A percentile compares a stretch with the other conserved stretches of the same genome.
phyloP scores from a whole-genome alignment of 1,140 invertebrate genomes.

The Drosophila elegans region DNA sequence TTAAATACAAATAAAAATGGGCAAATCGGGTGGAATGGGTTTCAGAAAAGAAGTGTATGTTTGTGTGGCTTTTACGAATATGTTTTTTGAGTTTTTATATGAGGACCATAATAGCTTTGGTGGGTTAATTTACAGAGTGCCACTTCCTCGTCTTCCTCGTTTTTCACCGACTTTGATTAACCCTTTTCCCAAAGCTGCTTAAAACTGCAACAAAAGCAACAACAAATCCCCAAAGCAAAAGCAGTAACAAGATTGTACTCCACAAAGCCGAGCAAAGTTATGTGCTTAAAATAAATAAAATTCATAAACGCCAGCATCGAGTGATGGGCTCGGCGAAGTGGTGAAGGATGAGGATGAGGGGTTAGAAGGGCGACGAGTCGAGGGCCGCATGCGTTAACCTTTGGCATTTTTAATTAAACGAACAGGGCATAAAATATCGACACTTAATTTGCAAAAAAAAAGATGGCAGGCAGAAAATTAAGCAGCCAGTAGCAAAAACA shows the following conservation, averaged over 20 bases:
- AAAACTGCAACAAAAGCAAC: constrained; percentile 65
- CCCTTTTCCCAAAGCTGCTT: constrained; percentile 71
- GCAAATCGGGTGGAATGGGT: not conserved
- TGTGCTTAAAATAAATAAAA: constrained; percentile 76
- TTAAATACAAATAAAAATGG: constrained; percentile 21
- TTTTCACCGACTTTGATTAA: constrained; percentile 62
- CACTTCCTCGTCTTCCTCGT: constrained; percentile 5
- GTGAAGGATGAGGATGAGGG: not conserved
- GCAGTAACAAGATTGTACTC: constrained; percentile 48
- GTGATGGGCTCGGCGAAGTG: constrained; percentile 25
- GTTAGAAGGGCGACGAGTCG: constrained; percentile 36
- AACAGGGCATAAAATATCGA: constrained; percentile 81
- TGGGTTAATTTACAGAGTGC: constrained; percentile 45
- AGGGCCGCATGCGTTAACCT: constrained; percentile 72
- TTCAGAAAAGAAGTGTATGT: not conserved
- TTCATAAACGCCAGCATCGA: constrained; percentile 64
- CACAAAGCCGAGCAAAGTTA: constrained; percentile 58
- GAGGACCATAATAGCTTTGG: constrained; percentile 14
- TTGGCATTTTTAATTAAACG: constrained; percentile 83
- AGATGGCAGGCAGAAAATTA: constrained; percentile 74
- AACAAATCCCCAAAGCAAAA: constrained; percentile 50
- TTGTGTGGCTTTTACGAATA: constrained; percentile 23
- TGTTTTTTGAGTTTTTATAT: constrained; percentile 3
- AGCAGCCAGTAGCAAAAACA: constrained; percentile 59
- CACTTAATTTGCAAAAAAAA: constrained; percentile 80